A percentile compares a stretch with the other conserved stretches of the same genome.
These are phyloP conservation scores for Nymphicus hollandicus DNA, from an alignment of 2,113 vertebrate genomes.

Conservation along the genomic window DNA sequence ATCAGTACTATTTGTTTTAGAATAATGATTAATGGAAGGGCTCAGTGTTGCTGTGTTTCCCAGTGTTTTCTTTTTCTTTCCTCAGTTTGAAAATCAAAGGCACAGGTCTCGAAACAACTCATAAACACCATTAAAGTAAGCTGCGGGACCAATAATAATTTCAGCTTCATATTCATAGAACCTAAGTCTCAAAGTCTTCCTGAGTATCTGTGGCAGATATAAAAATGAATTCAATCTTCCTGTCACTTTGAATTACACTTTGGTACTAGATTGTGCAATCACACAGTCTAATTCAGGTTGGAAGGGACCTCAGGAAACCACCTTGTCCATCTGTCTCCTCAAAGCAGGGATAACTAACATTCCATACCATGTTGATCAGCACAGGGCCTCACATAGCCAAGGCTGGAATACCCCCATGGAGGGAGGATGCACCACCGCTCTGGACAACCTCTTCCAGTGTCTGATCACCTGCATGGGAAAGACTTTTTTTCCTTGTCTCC, in stretches of 20 bases:
- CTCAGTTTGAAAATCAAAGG: neutral
- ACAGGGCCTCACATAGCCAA: neutral
- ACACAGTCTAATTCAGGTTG: neutral
- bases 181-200: neutral
- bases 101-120: neutral
- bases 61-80: neutral
- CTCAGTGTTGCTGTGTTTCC: neutral
- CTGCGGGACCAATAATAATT: neutral
- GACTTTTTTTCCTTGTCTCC: neutral
- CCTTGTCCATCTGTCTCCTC: rapidly evolving
- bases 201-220: neutral
- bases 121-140: neutral
- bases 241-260: neutral
- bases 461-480: neutral
- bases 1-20: neutral
- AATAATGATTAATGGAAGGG: neutral
- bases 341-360: neutral
- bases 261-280: neutral
- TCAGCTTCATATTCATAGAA: neutral
- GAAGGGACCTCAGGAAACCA: neutral
- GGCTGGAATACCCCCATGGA: neutral
- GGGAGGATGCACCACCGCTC: neutral
- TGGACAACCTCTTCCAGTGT: neutral
- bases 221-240: neutral
- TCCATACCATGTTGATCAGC: neutral